These are phyloP conservation scores for Conger conger DNA, from an alignment of 2,113 vertebrate species.

Conservation along the genomic window DNA sequence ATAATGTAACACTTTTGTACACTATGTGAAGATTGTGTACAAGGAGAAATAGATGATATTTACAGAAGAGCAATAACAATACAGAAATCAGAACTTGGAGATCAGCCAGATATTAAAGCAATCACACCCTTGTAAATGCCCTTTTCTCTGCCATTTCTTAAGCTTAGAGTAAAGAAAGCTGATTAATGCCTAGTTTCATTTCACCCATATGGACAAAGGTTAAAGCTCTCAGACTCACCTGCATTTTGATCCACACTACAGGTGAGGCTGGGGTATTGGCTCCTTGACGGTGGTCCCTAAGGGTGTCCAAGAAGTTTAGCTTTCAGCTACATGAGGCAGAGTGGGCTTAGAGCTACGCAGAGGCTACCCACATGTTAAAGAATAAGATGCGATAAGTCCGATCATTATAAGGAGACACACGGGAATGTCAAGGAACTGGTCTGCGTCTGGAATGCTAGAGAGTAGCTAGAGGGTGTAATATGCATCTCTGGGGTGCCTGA, in stretches of 20 bases:
- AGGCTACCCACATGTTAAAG: conserved; percentile 28
- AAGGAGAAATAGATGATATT: background rate
- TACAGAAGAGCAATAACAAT: background rate
- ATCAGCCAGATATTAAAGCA: background rate
- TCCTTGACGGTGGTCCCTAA: background rate
- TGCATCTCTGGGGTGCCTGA: background rate
- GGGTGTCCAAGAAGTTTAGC: conserved; percentile 30
- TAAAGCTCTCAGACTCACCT: background rate
- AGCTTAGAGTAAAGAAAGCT: background rate
- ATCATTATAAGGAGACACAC: conserved; percentile 33
- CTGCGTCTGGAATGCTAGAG: background rate
- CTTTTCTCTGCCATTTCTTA: background rate
- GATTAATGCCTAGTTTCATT: background rate
- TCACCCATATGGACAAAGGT: background rate
- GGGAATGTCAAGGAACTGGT: conserved; percentile 31
- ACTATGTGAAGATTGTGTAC: background rate
- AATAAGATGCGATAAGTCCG: conserved; percentile 17
- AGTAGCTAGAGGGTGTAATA: background rate
- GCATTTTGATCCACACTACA: background rate
- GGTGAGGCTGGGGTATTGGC: background rate
- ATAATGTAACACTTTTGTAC: background rate
- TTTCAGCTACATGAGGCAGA: conserved; percentile 17
- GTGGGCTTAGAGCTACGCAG: conserved; percentile 38
- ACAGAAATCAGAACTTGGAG: background rate
- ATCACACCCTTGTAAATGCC: background rate